Conservation (phyloP, 1,140 invertebrate species). For the Rhopalosiphum padi region DNA sequence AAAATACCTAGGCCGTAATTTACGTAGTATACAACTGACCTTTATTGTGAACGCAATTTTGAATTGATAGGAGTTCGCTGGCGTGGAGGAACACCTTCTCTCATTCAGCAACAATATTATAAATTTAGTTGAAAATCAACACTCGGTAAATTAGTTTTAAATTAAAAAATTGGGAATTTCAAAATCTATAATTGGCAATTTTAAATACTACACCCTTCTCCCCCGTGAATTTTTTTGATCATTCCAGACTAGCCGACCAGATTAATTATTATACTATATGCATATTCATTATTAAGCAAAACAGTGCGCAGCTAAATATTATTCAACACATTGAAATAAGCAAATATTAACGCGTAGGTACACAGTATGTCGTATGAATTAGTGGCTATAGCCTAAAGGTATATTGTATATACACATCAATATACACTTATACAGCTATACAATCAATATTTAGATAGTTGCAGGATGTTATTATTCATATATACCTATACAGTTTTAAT, state of each 20-base stretch:
- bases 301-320: background rate
- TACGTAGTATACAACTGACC: no score
- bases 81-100: no score
- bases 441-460: constrained; percentile 4
- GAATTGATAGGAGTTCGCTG: no score
- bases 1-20: no score
- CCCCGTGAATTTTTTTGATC: background rate
- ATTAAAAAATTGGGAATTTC: no score
- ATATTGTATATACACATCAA: background rate
- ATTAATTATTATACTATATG: background rate
- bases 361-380: background rate
- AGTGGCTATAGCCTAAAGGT: background rate
- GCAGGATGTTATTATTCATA: background rate
- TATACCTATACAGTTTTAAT: background rate
- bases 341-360: background rate
- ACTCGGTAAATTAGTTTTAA: no score
- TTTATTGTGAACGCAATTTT: no score
- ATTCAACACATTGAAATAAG: background rate
- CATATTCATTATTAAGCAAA: background rate
- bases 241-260: no score
- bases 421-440: background rate
- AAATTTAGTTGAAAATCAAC: no score
- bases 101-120: no score
- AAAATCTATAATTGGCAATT: background rate
- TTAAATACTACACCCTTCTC: background rate